Percentiles rank a stretch among this genome's conserved stretches.
phyloP scores from a whole-genome alignment of 1,140 invertebrate genomes.

The Orchesella cincta region DNA sequence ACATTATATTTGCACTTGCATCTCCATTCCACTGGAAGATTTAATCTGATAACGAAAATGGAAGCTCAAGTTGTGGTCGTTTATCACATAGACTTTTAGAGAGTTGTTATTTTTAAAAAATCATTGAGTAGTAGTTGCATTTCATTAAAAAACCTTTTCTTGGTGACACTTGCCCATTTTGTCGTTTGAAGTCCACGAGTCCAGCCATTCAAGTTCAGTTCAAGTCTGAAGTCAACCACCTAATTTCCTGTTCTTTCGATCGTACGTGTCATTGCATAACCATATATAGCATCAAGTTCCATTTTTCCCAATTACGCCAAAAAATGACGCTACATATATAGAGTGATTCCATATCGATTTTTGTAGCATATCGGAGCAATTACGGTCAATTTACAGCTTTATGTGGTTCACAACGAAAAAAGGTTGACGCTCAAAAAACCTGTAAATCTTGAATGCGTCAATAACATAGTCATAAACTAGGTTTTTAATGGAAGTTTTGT shows the following conservation, averaged over 20 bases:
- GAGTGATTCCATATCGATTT: not conserved
- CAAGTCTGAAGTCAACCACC: not conserved
- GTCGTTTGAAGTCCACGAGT: not conserved
- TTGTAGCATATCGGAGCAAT: not conserved
- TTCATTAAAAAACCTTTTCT: too few relatives aligned
- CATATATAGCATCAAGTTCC: not conserved
- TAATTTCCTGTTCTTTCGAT: not conserved
- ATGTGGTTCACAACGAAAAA: not conserved
- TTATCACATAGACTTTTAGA: not conserved
- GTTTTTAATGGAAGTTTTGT: not conserved
- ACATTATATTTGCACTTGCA: too few relatives aligned
- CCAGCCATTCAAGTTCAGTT: not conserved
- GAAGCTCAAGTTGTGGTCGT: not conserved
- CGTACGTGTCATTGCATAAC: not conserved
- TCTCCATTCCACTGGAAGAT: too few relatives aligned
- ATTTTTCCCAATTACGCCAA: not conserved
- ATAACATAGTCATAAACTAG: not conserved
- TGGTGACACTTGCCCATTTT: not conserved
- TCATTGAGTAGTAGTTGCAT: too few relatives aligned
- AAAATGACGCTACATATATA: not conserved
- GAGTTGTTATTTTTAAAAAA: not conserved
- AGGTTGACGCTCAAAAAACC: not conserved
- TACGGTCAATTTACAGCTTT: not conserved
- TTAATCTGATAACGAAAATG: not conserved
- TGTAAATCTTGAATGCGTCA: not conserved